phyloP scores from a whole-genome alignment of 2,888 invertebrate species.

The Habroteleia sp. region DNA sequence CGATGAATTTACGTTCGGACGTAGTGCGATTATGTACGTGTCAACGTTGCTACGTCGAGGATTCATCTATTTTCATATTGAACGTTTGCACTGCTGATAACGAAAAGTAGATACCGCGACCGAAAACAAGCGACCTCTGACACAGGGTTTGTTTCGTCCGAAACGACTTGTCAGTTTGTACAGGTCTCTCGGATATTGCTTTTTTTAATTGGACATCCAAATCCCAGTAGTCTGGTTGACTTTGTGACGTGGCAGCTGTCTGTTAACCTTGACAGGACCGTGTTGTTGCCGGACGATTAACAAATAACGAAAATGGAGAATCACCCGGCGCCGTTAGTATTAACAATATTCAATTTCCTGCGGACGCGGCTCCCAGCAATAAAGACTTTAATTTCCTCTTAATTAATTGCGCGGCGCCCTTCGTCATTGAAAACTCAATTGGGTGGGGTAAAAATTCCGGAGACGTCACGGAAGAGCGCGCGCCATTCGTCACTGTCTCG shows the following conservation, averaged over 20 bases:
- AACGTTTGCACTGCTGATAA: conserved; percentile 35
- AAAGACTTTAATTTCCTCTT: conserved; percentile 72
- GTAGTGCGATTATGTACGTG: conserved; percentile 9
- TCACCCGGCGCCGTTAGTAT: not conserved
- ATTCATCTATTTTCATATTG: conserved; percentile 28
- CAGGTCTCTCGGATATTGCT: conserved; percentile 64
- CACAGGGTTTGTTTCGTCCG: conserved; percentile 60
- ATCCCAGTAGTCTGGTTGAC: conserved; percentile 56
- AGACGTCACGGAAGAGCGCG: conserved; percentile 75
- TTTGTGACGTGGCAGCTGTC: conserved; percentile 59
- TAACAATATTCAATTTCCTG: conserved; percentile 18
- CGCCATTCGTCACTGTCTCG: conserved; percentile 79
- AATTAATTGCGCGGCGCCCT: conserved; percentile 74
- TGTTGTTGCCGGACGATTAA: conserved; percentile 24
- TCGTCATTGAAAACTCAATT: conserved; percentile 68
- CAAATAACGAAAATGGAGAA: conserved; percentile 17
- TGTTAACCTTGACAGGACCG: conserved; percentile 35
- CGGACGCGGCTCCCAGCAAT: not conserved
- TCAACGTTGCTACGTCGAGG: conserved; percentile 20
- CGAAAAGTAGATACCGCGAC: conserved; percentile 42
- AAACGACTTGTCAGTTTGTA: conserved; percentile 61
- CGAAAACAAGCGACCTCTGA: conserved; percentile 65
- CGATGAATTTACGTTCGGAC: conserved; percentile 25
- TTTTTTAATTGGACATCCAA: conserved; percentile 68
- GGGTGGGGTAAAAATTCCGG: conserved; percentile 71